These are phyloP conservation scores for Nyctereutes procyonoides DNA, from an alignment of 2,113 vertebrate species.

Conservation along the genomic window DNA sequence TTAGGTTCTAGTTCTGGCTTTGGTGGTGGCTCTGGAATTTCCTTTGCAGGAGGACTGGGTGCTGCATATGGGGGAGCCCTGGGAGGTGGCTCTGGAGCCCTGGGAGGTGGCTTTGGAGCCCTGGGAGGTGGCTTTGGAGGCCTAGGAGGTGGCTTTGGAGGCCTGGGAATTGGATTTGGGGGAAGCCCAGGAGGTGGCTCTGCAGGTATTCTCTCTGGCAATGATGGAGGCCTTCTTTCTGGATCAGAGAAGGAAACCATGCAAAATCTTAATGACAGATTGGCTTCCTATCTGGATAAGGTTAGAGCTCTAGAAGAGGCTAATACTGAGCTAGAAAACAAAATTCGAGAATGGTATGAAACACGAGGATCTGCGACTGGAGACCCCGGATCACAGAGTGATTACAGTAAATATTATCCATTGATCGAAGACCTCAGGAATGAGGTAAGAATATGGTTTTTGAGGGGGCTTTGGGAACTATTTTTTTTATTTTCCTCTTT, in stretches of 20 bases:
- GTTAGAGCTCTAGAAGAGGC: slow-evolving; percentile 86
- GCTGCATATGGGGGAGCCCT: slow-evolving; percentile 31
- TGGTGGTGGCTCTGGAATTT: slow-evolving; percentile 17
- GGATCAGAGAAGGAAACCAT: slow-evolving; percentile 89
- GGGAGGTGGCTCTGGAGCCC: neutral
- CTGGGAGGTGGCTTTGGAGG: slow-evolving; percentile 40
- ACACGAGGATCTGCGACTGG: slow-evolving; percentile 74
- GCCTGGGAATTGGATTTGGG: slow-evolving; percentile 59
- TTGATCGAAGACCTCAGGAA: slow-evolving; percentile 87
- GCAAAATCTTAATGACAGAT: slow-evolving; percentile 90
- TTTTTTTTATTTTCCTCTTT: neutral
- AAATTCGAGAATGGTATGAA: slow-evolving; percentile 89
- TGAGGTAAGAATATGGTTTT: slow-evolving; percentile 80
- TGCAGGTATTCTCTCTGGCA: slow-evolving; percentile 42
- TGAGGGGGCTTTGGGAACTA: neutral
- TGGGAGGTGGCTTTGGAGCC: slow-evolving; percentile 65
- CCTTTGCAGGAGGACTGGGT: slow-evolving; percentile 69
- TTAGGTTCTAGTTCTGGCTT: slow-evolving; percentile 75
- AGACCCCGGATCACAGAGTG: slow-evolving; percentile 57
- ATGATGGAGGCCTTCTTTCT: slow-evolving; percentile 81
- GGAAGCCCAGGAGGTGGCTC: slow-evolving; percentile 69
- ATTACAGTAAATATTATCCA: slow-evolving; percentile 85
- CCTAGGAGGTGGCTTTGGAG: slow-evolving; percentile 60
- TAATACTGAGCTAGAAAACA: slow-evolving; percentile 86
- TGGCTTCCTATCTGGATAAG: slow-evolving; percentile 88